Evolutionary conservation across 2,113 vertebrate species (phyloP), one percentile per base, ranked within the genome.

Genomic region (Thunnus maccoyii): DNA sequence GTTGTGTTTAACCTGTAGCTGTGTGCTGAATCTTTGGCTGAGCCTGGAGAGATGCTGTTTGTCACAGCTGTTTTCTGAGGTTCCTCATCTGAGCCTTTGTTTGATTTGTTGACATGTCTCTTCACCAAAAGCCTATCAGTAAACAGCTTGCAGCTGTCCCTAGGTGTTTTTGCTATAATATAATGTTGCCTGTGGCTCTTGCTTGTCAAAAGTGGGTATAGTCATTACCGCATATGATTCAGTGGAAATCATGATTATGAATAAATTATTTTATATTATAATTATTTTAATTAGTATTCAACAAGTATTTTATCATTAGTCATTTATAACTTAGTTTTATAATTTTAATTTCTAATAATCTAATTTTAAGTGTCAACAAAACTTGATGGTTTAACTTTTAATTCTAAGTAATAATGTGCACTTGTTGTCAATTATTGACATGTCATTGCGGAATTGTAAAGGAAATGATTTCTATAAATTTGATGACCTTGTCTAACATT

Each of bases 1-100:
- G 78, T 91, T 88, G 79, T 76, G 63, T 91, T 90, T 86, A 85
- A 85, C 78, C 85, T 62, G 17, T 62, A 58, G 64, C 78, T 77
- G 63, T 86, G 66, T 69, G 64, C 75, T 77, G 66, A 72, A 88
- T 88, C 86, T 85, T 81, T 70, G 63, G 69, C 60, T 63, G 58
- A 62, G 63, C 71, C 61, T 79, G 79, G 55, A 78, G 87, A 77
- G 68, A 86, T 67, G 79, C 86, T 67, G 87, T 89, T 90, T 86
- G 90, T 92, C 92, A 78, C 41, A 20, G 48, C 36, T 27, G 32
- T 41, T 72, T 69, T 77, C 65, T 41, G 46, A 70, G 36, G 41
- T 16, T 17, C 41, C 41, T 77, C 30, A 69, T 74, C 27, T 54
- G 27, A 25, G 46, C 41, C 30, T 70, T 65, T 32, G 56, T 60